Conservation (phyloP, 2,797 vertebrate species). For the Chelmon rostratus region DNA sequence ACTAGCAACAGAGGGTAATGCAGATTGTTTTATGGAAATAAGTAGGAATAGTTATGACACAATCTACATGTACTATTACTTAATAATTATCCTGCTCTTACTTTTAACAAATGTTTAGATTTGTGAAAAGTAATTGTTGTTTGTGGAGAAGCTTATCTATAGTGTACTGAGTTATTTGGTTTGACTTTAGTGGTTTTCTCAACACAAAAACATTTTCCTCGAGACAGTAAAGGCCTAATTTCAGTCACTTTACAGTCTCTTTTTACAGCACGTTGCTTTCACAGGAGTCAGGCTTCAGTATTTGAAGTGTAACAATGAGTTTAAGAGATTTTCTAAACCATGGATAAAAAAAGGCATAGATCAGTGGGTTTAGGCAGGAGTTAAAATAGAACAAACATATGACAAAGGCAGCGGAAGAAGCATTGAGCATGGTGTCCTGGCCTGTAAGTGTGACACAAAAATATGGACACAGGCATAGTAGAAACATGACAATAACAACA, state of each 20-base stretch:
- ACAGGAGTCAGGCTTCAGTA: background rate
- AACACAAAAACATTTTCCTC: too few relatives aligned
- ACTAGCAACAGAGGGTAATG: too few relatives aligned
- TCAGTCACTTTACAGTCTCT: background rate
- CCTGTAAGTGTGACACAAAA: background rate
- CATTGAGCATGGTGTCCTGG: background rate
- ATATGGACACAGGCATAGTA: background rate
- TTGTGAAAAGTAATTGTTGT: too few relatives aligned
- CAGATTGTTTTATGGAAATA: too few relatives aligned
- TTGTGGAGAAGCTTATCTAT: too few relatives aligned
- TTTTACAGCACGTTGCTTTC: background rate
- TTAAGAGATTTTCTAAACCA: background rate
- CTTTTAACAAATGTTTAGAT: too few relatives aligned
- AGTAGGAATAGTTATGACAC: too few relatives aligned
- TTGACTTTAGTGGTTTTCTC: too few relatives aligned
- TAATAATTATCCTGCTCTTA: too few relatives aligned
- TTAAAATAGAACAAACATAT: background rate
- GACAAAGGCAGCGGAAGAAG: background rate
- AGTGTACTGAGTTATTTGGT: too few relatives aligned
- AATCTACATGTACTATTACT: too few relatives aligned
- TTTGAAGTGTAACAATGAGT: background rate
- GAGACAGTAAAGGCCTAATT: background rate
- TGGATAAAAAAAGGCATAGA: background rate
- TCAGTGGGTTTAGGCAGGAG: background rate
- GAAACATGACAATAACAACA: conserved; percentile 5